phyloP scores from a whole-genome alignment of 2,888 invertebrate genomes.

The Incurvaria masculella region DNA sequence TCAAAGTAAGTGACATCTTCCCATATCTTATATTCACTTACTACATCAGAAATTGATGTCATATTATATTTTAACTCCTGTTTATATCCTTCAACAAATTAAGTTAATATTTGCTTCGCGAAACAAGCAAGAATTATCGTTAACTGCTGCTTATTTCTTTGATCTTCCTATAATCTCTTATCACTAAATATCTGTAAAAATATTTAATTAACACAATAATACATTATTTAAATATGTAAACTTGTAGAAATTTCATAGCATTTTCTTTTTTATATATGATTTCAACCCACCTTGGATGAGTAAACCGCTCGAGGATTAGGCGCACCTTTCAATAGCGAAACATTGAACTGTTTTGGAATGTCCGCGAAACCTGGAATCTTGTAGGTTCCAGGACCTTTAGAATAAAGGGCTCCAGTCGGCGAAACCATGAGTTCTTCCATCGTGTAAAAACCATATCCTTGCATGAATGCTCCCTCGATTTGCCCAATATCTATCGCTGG shows the following conservation, averaged over 20 bases:
- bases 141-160: too few relatives aligned
- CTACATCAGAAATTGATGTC: too few relatives aligned
- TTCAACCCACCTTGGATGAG: conserved; percentile 71
- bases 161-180: too few relatives aligned
- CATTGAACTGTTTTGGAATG: conserved; percentile 80
- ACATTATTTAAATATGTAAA: background rate
- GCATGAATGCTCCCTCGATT: conserved; percentile 85
- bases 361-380: conserved; percentile 84
- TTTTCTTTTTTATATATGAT: background rate
- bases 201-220: conserved; percentile 9
- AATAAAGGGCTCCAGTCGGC: conserved; percentile 65
- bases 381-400: conserved; percentile 80
- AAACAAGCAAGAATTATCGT: too few relatives aligned
- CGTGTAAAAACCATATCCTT: conserved; percentile 82
- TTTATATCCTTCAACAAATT: too few relatives aligned
- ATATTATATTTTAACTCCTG: too few relatives aligned
- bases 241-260: conserved; percentile 3
- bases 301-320: conserved; percentile 82
- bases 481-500: conserved; percentile 91
- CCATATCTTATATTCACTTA: too few relatives aligned
- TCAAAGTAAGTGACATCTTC: too few relatives aligned
- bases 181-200: too few relatives aligned
- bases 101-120: too few relatives aligned
- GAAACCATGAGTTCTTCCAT: conserved; percentile 80
- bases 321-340: conserved; percentile 75